A percentile compares a stretch with the other conserved stretches of the same genome.
These are phyloP conservation scores for Plecotus auritus DNA, from an alignment of 2,113 vertebrate genomes.

Conservation along the genomic window DNA sequence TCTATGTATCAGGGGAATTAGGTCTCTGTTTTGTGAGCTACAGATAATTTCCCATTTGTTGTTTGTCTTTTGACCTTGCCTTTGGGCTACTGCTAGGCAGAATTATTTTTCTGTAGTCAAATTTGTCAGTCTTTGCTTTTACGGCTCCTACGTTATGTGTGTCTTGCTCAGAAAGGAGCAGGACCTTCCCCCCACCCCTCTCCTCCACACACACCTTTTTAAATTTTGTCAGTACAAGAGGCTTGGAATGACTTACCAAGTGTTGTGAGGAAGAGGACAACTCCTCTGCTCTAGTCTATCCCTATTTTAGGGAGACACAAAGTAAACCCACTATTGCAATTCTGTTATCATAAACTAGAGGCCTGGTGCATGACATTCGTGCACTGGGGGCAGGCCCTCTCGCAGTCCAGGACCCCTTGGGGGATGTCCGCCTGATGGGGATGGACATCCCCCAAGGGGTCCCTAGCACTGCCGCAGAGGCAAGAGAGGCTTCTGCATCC, in stretches of 20 bases:
- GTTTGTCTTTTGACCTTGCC: background rate
- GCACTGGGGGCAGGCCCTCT: no score
- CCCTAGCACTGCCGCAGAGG: no score
- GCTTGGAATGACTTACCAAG: background rate
- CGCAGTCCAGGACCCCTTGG: no score
- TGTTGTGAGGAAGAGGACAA: background rate
- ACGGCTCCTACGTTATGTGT: background rate
- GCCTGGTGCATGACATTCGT: no score
- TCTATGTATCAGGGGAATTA: background rate
- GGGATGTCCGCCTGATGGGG: no score
- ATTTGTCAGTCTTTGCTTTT: background rate
- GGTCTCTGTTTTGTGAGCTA: background rate
- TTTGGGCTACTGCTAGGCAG: background rate
- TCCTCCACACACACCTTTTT: background rate
- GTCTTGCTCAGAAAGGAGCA: background rate
- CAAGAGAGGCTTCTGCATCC: no score
- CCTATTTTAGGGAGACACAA: background rate
- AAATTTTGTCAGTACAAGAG: background rate
- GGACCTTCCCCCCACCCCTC: rapidly evolving
- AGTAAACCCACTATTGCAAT: background rate
- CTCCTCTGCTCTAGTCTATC: background rate
- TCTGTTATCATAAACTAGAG: background rate
- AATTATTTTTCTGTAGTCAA: background rate
- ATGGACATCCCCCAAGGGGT: no score
- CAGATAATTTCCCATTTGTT: background rate